Conservation (phyloP, 1,140 invertebrate genomes). For the Neelides sp. region DNA sequence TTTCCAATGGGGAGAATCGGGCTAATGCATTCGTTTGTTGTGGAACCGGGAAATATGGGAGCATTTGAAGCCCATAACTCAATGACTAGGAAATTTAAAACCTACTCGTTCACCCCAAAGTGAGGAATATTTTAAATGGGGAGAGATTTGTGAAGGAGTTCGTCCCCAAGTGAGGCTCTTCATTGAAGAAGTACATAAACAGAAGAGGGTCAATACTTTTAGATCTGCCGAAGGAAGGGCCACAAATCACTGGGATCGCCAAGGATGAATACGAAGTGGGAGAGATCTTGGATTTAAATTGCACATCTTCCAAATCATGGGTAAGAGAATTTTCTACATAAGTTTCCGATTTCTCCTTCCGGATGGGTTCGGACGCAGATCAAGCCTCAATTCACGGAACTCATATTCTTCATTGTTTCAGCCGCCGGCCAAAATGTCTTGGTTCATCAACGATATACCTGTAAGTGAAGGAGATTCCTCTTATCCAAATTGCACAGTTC, state of each 20-base stretch:
- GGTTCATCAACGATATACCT: conserved; percentile 68
- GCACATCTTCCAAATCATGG: conserved; percentile 67
- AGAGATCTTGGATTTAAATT: conserved; percentile 66
- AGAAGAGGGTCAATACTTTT: conserved; percentile 19
- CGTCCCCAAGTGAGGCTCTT: conserved; percentile 61
- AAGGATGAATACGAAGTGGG: conserved; percentile 58
- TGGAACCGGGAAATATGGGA: too few relatives aligned
- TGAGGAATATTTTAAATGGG: too few relatives aligned
- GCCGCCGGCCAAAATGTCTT: conserved; percentile 58
- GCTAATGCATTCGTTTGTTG: too few relatives aligned
- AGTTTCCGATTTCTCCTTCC: too few relatives aligned
- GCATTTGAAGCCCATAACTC: too few relatives aligned
- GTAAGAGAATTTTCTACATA: too few relatives aligned
- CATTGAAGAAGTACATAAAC: neutral
- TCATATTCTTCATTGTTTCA: too few relatives aligned
- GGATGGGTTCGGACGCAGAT: too few relatives aligned
- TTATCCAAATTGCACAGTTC: neutral
- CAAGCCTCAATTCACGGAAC: too few relatives aligned
- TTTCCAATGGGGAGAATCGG: too few relatives aligned
- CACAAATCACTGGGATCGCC: conserved; percentile 62
- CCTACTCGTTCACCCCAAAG: too few relatives aligned
- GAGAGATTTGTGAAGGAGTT: conserved; percentile 49
- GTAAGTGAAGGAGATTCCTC: conserved; percentile 40
- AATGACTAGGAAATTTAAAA: too few relatives aligned
- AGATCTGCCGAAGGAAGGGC: conserved; percentile 63